Evolutionary conservation across 2,888 invertebrate species (phyloP).

Genomic region (Pseudeuparius sepicola): DNA sequence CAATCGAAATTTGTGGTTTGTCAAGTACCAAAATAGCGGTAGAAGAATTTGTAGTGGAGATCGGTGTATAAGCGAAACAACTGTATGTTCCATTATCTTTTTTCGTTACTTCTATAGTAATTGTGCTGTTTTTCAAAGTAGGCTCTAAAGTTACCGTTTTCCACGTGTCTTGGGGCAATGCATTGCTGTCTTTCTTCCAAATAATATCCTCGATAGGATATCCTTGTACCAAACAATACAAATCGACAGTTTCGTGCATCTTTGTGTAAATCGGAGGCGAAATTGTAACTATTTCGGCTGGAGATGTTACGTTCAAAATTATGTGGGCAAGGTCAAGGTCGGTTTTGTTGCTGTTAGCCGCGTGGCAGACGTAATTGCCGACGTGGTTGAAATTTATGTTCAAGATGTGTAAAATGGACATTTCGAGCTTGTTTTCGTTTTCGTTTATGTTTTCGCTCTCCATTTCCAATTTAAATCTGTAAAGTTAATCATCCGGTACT

Average conservation of each 20-base stretch:
- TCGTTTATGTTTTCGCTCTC: conserved; percentile 38
- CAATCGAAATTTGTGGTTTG: conserved; percentile 59
- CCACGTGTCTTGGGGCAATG: conserved; percentile 33
- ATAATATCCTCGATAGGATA: conserved; percentile 46
- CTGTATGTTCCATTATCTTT: conserved; percentile 67
- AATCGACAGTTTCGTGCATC: conserved; percentile 41
- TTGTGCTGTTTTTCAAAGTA: conserved; percentile 49
- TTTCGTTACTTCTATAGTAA: conserved; percentile 47
- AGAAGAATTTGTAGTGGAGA: conserved; percentile 27
- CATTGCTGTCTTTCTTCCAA: conserved; percentile 50
- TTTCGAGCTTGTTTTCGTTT: conserved; percentile 37
- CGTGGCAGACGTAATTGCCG: conserved; percentile 51
- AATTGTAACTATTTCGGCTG: conserved; percentile 41
- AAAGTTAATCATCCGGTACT: no score
- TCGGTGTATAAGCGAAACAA: conserved; percentile 40
- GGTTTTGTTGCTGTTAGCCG: conserved; percentile 36
- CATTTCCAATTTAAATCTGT: conserved; percentile 35
- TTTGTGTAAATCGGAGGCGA: conserved; percentile 41
- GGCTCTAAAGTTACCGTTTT: conserved; percentile 40
- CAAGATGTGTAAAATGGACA: conserved; percentile 44
- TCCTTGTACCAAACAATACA: conserved; percentile 49
- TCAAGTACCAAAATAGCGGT: conserved; percentile 48
- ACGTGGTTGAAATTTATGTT: conserved; percentile 46
- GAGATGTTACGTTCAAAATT: conserved; percentile 39
- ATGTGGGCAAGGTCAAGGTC: conserved; percentile 33